Evolutionary conservation across 2,797 vertebrate species (phyloP), one percentile per base, ranked within the genome.

Genomic region (Eupleurogrammus muticus): DNA sequence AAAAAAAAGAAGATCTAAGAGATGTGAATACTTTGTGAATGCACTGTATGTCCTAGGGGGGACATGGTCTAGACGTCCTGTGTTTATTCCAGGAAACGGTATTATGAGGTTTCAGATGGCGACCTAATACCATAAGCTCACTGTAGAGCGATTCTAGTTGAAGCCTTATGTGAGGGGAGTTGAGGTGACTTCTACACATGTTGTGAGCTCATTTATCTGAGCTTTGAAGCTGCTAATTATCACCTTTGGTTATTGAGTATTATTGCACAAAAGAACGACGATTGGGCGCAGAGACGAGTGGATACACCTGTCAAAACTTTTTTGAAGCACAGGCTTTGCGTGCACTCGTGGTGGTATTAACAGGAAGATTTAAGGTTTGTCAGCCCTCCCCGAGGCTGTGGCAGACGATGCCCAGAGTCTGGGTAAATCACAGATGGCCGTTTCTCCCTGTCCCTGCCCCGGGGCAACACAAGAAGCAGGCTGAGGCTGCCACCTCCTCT

Each of bases 351-450:
- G 35, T 52, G 44, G 17, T 51, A 59, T 60, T 32, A 52, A 35
- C 51, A 40, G 19, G 14, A 58, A 62, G 47, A 58, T 63, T 73
- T 55, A 62, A 64, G 2, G 13, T 60, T 73, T 64, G 24, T 65
- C 8, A 7, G 64, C 53, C 19, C 17, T 57, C 57, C 52, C 1
- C 40, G 47, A 19, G 66, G 63, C 46, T 16, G 28, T 64, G 36
- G 48, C 68, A 78, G 68, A 73, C 8, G 42, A 81, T 48, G 60
- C 66, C 57, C 62, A 49, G 48, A 77, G 74, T 72, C 46, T 57
- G 79, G 72, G 58, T 73, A 53, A 77, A 83, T 80, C 79, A 80
- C 90, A 90, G 88, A 90, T 92, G 90, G 89, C 73, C 52, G 61
- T 70, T 77, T 80, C 70, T 66, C 63, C 76, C 63, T 52, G 50